phyloP scores from a whole-genome alignment of 1,140 invertebrate genomes.

The Diabrotica undecimpunctata region DNA sequence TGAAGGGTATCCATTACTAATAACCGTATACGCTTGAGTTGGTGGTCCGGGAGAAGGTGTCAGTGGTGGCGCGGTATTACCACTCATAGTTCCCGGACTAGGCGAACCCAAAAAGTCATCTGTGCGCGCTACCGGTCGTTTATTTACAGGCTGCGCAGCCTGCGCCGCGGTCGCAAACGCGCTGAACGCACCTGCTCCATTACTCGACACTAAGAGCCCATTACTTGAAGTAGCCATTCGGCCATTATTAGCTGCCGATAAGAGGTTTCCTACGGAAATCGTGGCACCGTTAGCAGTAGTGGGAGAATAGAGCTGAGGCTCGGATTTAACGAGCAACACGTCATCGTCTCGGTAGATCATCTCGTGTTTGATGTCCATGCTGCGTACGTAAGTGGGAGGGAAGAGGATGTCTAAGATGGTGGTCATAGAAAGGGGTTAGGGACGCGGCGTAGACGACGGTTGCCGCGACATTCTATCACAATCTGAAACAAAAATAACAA shows the following conservation, averaged over 20 bases:
- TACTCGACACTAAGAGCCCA: constrained; percentile 25
- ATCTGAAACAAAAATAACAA: constrained; percentile 33
- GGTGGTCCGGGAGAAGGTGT: constrained; percentile 58
- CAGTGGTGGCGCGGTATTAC: constrained; percentile 53
- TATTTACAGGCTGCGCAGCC: constrained; percentile 3
- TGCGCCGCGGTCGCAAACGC: constrained; percentile 19
- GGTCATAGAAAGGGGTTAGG: constrained; percentile 37
- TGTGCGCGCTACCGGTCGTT: constrained; percentile 33
- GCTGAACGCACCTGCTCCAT: constrained; percentile 31
- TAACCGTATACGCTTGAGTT: constrained; percentile 54
- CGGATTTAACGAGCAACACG: constrained; percentile 44
- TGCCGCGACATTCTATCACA: constrained; percentile 31
- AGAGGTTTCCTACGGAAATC: constrained; percentile 25
- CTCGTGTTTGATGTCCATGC: constrained; percentile 46
- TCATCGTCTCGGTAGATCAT: constrained; percentile 44
- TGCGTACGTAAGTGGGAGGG: constrained; percentile 23
- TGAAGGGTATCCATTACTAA: constrained; percentile 77
- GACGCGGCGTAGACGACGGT: constrained; percentile 20
- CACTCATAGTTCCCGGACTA: constrained; percentile 56
- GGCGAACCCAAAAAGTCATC: constrained; percentile 62
- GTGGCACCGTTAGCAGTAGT: constrained; percentile 24
- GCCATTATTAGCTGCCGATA: constrained; percentile 19
- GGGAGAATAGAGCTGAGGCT: constrained; percentile 39
- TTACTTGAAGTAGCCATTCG: constrained; percentile 23
- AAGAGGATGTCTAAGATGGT: constrained; percentile 33